Evolutionary conservation across 23 tunicate genomes (phyloP), one percentile per base, ranked within the genome.

Genomic region (Phallusia fumigata): DNA sequence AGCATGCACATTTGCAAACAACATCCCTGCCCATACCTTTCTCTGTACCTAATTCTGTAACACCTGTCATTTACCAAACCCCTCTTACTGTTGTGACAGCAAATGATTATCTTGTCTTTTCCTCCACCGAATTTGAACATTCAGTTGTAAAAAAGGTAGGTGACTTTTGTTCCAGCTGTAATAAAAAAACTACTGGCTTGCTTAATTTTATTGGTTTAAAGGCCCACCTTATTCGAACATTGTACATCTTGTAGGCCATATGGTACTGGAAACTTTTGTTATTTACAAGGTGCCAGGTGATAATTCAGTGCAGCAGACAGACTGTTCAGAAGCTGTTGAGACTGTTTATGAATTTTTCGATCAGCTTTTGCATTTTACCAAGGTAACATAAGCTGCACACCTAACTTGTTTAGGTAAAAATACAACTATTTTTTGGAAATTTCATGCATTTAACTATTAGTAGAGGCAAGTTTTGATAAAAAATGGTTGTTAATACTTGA

Each of bases 101-200:
- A 33, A 19, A 19, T 21, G 30, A 16, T 3, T 21, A 30, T 18
- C 40, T 74, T 18, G 40, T 74, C 5, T 32, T 74, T 74, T 74
- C 77, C 3, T 74, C 77, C 3, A 74, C 36, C 13, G 77, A 74
- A 74, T 74, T 30, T 31, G 35, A 74, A 16, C 36, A 32, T 74
- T 74, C 77, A 74, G 16, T 74, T 33, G 77, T 74, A 32, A 74
- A 74, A 74, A 30, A 74, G 36, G 77, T 74, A 3, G 36, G 35
- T 40, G 47, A 40, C 47, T 40, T 5, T 40, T 40, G 47, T 40
- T 40, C n/a, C n/a, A n/a, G n/a, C n/a, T n/a, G n/a, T n/a, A n/a
- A n/a, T n/a, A n/a, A n/a, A n/a, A n/a, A n/a, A n/a, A n/a, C n/a
- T n/a, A n/a, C n/a, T n/a, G n/a, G n/a, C n/a, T n/a, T n/a, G n/a